Evolutionary conservation across 53 echinoderm and acorn worm species (phyloP).

Genomic region (Crossaster papposus): DNA sequence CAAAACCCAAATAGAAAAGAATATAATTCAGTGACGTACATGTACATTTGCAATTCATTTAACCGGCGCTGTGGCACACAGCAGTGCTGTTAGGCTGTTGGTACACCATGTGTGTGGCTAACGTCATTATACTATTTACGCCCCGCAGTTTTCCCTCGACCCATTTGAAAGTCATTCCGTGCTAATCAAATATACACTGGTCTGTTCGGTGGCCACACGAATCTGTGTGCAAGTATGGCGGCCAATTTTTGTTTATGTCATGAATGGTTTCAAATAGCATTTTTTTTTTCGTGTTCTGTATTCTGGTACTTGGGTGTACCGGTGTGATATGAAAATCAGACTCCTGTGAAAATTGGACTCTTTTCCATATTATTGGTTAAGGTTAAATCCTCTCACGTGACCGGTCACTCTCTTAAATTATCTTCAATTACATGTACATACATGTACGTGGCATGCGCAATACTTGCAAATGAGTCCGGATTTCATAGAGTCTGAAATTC

Average conservation of each 20-base stretch:
- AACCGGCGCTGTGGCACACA: slow-evolving; percentile 22
- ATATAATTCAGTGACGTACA: slow-evolving; percentile 11
- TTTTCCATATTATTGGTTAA: too few species aligned
- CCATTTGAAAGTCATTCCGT: slow-evolving; percentile 11
- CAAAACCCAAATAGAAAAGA: neutral
- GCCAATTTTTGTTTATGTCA: neutral
- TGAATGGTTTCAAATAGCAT: neutral
- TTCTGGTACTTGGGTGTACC: too few species aligned
- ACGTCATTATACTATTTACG: slow-evolving; percentile 18
- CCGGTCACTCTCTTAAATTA: too few species aligned
- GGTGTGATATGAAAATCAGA: too few species aligned
- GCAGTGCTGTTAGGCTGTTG: neutral
- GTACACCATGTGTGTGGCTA: slow-evolving; percentile 5
- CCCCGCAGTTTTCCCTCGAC: neutral
- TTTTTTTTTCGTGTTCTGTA: neutral
- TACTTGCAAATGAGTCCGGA: too few species aligned
- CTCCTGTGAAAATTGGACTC: too few species aligned
- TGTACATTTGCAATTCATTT: slow-evolving; percentile 24
- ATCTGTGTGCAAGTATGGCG: neutral
- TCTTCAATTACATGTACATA: too few species aligned
- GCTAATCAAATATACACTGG: slow-evolving; percentile 1
- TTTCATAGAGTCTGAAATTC: too few species aligned
- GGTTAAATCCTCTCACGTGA: too few species aligned
- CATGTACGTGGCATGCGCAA: too few species aligned
- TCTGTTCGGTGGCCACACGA: slow-evolving; percentile 3